Evolutionary conservation across 2,113 vertebrate species (phyloP), one percentile per base, ranked within the genome.

Genomic region (Dasyurus viverrinus): DNA sequence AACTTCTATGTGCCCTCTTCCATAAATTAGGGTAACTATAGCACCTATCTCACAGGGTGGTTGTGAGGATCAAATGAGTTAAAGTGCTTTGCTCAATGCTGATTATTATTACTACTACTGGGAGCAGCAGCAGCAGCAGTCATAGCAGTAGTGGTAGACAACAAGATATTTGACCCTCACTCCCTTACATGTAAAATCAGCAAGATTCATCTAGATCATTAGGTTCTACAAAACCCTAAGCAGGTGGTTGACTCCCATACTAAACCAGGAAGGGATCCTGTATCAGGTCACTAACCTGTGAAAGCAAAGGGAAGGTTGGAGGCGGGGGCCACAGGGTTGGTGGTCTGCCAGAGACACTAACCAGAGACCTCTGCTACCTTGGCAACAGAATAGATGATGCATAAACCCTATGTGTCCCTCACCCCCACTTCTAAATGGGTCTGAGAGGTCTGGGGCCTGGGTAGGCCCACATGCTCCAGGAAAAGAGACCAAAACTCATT

Each of bases 291-390:
- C 68, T 42, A 84, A 84, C 8, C 57, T 60, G 57, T 12, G 36
- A 36, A 11, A 68, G 30, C 30, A 36, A 36, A 9, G 57, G 92
- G 25, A 50, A 12, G 48, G 50, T 98, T 93, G 96, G 68, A 46
- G 90, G 90, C 90, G 97, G 93, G 57, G 46, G 48, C 7, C 48
- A 48, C 5, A 6, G 7, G 60, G 36, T 68, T 36, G 30, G 6
- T 14, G 27, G 36, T 36, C 12, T 36, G 12, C 3, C 30, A 68
- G 30, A 68, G 60, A 68, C 3, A 30, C 57, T 68, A 14, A 68
- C 30, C 60, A 68, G 30, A 68, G 60, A 68, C 60, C 30, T 36
- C 30, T 68, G 4, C 12, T 68, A 68, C 60, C 60, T 6, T 68
- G 30, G 30, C 12, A 36, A 30, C 5, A 3, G 30, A 68, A 36